phyloP scores from a whole-genome alignment of 2,113 vertebrate genomes.

The Ranitomeya variabilis region DNA sequence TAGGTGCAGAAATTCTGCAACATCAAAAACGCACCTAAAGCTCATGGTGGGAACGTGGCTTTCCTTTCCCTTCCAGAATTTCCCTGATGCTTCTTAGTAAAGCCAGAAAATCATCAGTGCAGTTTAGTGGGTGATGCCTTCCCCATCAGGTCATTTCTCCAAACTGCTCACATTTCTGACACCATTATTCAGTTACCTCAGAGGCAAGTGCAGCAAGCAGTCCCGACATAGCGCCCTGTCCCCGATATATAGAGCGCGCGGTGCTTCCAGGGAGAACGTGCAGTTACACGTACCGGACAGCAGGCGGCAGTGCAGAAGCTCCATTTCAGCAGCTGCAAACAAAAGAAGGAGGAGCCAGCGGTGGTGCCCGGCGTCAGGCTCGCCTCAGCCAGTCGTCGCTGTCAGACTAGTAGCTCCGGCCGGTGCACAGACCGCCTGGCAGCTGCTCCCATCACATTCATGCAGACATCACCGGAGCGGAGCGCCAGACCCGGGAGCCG shows the following conservation, averaged over 20 bases:
- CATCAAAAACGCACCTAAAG: too few relatives aligned
- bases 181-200: too few relatives aligned
- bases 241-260: background rate
- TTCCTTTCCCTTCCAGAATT: too few relatives aligned
- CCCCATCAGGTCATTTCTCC: too few relatives aligned
- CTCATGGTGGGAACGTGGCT: too few relatives aligned
- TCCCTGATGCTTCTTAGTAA: too few relatives aligned
- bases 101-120: too few relatives aligned
- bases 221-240: too few relatives aligned
- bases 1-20: too few relatives aligned
- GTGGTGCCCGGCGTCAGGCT: constrained; percentile 51
- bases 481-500: background rate
- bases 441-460: constrained; percentile 44
- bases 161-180: too few relatives aligned
- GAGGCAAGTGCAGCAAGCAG: too few relatives aligned
- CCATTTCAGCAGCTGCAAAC: background rate
- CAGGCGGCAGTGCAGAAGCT: constrained; percentile 58
- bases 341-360: constrained; percentile 59
- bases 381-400: constrained; percentile 53
- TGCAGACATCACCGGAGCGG: background rate
- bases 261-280: background rate
- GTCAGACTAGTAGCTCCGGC: constrained; percentile 57
- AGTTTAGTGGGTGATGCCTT: too few relatives aligned
- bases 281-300: background rate
- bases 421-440: constrained; percentile 43